Base-by-base conservation (phyloP, 2,113 vertebrate species). In the Microcebus lehilahytsara region DNA sequence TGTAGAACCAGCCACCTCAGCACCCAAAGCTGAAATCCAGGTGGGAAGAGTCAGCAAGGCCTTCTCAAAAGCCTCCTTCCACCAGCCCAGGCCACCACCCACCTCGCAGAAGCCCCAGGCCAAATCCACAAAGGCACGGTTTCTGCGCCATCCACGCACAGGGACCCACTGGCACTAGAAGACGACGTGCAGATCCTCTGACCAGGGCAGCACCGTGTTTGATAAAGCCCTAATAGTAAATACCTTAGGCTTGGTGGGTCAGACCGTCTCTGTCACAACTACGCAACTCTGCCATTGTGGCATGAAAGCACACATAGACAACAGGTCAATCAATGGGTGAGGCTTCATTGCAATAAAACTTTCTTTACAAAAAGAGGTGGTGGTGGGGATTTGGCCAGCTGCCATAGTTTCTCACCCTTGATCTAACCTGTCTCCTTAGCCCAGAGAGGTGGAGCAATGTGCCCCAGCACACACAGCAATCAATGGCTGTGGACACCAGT, bases 271-370 rank as follows among this genome's bases (percentile, higher is more conserved):
- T 66, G 42, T 46, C 2, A 22, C 40, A 72, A 27, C 8, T 22
- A 17, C 30, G 42, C 79, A 20, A 0, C 22, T 22, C 93, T 40
- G 7, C 37, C 8, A 11, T 9, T 20, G 5, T 1, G 9, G 16
- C 2, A 1, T 37, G 10, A 56, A 20, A 16, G 42, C 11, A n/a
- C 10, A 51, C 16, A 5, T 0, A 4, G 62, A 34, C 16, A 22
- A 64, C 2, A 34, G 51, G 2, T 32, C 34, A 51, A 49, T 1
- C 6, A 49, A 40, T 13, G 16, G 51, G 32, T 1, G 0, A 6
- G 32, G 46, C 51, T 22, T 25, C 46, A 27, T 49, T 25, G 16
- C 16, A 34, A 72, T 10, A 25, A 78, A 53, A 56, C 14, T 56
- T 60, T 74, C 62, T 67, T 79, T 79, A 93, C 34, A 60, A 9